Conservation (phyloP, 2,797 vertebrate genomes). For the Capromys pilorides region DNA sequence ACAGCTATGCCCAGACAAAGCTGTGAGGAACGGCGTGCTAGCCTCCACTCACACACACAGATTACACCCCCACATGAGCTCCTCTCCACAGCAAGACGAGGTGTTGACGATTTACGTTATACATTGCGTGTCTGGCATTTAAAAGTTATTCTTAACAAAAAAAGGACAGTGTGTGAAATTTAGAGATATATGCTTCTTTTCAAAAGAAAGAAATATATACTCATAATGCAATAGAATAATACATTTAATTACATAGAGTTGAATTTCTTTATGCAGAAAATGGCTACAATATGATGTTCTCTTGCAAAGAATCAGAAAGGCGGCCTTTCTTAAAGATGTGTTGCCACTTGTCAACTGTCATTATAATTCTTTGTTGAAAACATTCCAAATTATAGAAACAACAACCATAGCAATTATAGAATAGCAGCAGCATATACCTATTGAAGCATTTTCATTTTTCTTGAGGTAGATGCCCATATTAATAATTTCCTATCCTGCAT, state of each 20-base stretch:
- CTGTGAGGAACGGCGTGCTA: background rate
- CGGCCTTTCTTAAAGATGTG: background rate
- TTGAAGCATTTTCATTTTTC: background rate
- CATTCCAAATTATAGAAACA: background rate
- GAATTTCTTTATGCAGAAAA: background rate
- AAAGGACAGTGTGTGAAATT: background rate
- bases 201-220: background rate
- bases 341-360: background rate
- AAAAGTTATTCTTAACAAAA: background rate
- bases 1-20: background rate
- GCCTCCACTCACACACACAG: background rate
- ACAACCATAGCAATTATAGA: background rate
- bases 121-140: background rate
- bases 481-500: conserved; percentile 9
- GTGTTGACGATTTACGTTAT: background rate
- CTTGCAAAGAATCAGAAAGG: background rate
- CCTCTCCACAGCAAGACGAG: background rate
- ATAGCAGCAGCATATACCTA: background rate
- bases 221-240: background rate
- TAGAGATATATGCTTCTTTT: background rate
- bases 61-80: background rate
- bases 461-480: background rate
- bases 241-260: background rate
- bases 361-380: background rate
- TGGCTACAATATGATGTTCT: background rate